Base-by-base conservation (phyloP, 1,140 invertebrate species). In the Eurosta solidaginis region DNA sequence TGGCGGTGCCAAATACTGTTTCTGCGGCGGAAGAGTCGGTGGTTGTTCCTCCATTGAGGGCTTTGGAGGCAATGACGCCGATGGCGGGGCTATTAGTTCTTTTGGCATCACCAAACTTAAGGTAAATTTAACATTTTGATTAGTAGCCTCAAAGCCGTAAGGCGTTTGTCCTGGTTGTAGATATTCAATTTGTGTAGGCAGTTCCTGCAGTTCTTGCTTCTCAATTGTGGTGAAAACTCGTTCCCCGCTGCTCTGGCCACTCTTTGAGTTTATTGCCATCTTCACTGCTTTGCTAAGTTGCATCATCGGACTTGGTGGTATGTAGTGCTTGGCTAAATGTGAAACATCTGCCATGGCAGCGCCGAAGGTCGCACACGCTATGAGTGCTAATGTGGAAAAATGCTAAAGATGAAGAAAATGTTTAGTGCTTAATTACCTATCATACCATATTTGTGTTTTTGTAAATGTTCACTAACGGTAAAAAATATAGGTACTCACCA, bases 161-260 rank as follows among this genome's bases (percentile, higher is more conserved):
- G 74, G 73, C 27, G 42, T n/a, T 45, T 63, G 73, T 6, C 78
- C 74, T 29, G 80, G 79, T 4, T 78, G 81, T 80, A 85, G 81
- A 76, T 82, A 85, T 45, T 85, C 83, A 52, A 86, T 83, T 76
- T 86, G 85, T 68, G 85, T 83, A 17, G 85, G 85, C 76, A 86
- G 42, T 44, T 86, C 85, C 0, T 81, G 79, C 44, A 86, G 74
- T 77, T 86, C 83, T 74, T 86, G 85, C 74, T 82, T 81, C 52
- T 86, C 85, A 33, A 86, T 86, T 29, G 79, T 82, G 76, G 86
- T 86, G 63, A 80, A 80, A 29, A 83, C 78, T 40, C 45, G 75
- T 54, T 74, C 47, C 6, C 49, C 63, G 20, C 10, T n/a, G 14
- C n/a, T 44, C 12, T 20, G 10, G 0, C 25, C 1, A 14, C 27